Evolutionary conservation across 2,797 vertebrate species (phyloP), one percentile per base, ranked within the genome.

Genomic region (Picus viridis): DNA sequence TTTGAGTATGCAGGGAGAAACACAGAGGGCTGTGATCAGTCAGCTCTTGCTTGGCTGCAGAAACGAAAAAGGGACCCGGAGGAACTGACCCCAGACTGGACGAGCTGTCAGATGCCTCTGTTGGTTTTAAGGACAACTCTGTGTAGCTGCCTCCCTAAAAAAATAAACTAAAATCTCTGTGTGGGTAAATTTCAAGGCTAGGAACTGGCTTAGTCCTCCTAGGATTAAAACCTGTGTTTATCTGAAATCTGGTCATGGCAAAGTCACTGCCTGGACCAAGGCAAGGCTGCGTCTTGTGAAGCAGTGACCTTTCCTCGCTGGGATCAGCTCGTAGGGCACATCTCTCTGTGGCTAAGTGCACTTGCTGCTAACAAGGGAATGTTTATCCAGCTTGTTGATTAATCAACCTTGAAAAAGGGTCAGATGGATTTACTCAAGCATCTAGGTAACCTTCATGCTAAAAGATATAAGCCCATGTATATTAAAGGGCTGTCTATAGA

Each of bases 391-490:
- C 17, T 68, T 24, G 51, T 45, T 62, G 75, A 90, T 83, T 94
- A 86, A 94, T 89, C 89, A 87, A 18, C 92, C 93, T 94, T 94
- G 89, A 78, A 75, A 90, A 83, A 83, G 90, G 82, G 87, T 93
- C 91, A 92, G 87, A 71, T 77, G 82, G 87, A 39, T 85, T 92
- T 92, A 62, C 84, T 89, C 65, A 65, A 74, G 69, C 79, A 72
- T 89, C 78, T 72, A 58, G 92, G 76, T 89, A 93, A 85, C 84
- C 72, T 95, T 87, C 54, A 15, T 43, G 39, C 81, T 64, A 81
- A 73, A 87, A 84, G 9, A 18, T 3, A 4, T 0, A 61, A 86
- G 20, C 29, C 19, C 8, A 2, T 67, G 4, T 70, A 53, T 82
- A 77, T 53, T 4, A 57, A 17, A 22, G 73, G 57, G 49, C 57